Conservation (phyloP, 2,797 vertebrate genomes). For the Fundulus diaphanus region DNA sequence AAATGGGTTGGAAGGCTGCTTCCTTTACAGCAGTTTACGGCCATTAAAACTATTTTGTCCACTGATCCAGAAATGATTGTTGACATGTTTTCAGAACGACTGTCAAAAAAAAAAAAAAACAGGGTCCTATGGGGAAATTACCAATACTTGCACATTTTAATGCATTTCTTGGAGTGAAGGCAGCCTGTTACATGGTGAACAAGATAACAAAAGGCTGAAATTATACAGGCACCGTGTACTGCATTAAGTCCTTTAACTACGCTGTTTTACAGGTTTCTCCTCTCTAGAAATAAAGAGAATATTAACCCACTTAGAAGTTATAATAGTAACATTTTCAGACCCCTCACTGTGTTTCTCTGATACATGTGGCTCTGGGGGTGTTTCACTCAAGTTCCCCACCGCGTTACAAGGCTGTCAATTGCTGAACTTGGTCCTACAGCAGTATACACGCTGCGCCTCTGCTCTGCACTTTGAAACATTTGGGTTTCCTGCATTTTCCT, state of each 20-base stretch:
- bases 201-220: neutral
- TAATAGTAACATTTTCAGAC: neutral
- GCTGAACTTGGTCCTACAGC: constrained; percentile 9
- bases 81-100: constrained; percentile 33
- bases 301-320: neutral
- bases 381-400: constrained; percentile 30
- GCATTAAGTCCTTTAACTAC: neutral
- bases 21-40: constrained; percentile 5
- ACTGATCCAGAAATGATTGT: constrained; percentile 29
- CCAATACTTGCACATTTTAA: constrained; percentile 5
- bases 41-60: constrained; percentile 26
- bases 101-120: constrained; percentile 25
- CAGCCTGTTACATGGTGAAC: neutral
- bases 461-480: constrained; percentile 11
- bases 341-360: constrained; percentile 5
- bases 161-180: neutral
- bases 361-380: neutral
- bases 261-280: neutral
- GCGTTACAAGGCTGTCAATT: constrained; percentile 11
- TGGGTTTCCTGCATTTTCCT: constrained; percentile 8
- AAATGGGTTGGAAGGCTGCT: constrained; percentile 37
- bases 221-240: neutral
- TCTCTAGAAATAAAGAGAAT: constrained; percentile 15
- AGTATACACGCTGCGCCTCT: constrained; percentile 10
- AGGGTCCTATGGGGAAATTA: constrained; percentile 16